These are phyloP conservation scores for Hiodon tergisus DNA, from an alignment of 2,113 vertebrate species.

Conservation along the genomic window DNA sequence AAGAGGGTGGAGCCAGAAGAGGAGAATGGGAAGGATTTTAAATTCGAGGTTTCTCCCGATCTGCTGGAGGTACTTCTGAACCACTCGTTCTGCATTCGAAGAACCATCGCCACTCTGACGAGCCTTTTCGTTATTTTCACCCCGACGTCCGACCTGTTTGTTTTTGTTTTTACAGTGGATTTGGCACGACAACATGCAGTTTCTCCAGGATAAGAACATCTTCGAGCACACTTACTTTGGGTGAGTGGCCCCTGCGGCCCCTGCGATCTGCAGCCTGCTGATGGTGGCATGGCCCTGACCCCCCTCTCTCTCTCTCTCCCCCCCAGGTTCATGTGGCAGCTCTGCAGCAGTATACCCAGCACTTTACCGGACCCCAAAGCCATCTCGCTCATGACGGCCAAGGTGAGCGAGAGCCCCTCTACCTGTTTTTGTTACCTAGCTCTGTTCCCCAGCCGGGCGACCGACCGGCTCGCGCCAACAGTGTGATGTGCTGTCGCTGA, in stretches of 20 bases:
- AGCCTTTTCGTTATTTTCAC: background rate
- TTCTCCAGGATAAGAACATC: conserved; percentile 99
- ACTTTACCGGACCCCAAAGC: conserved; percentile 95
- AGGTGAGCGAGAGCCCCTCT: conserved; percentile 62
- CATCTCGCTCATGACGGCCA: conserved; percentile 95
- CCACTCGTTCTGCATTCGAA: background rate
- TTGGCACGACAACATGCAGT: conserved; percentile 99
- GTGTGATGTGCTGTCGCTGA: background rate
- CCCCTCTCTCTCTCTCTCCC: background rate
- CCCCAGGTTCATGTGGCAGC: conserved; percentile 97
- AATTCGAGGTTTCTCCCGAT: conserved; percentile 94
- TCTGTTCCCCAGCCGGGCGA: too few species aligned
- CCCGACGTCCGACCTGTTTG: conserved; percentile 10
- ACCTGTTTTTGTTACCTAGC: background rate
- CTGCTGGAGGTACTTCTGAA: conserved; percentile 79
- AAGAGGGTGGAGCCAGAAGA: conserved; percentile 95
- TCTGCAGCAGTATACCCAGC: conserved; percentile 97
- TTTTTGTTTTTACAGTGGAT: conserved; percentile 81
- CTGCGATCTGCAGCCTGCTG: background rate
- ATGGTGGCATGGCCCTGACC: background rate
- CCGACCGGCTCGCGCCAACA: too few species aligned
- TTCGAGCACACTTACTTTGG: conserved; percentile 99
- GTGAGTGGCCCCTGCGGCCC: conserved; percentile 57
- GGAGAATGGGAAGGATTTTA: conserved; percentile 89
- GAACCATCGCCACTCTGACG: background rate